Base-by-base conservation (phyloP, 2,113 vertebrate species). In the Onychostoma macrolepis region DNA sequence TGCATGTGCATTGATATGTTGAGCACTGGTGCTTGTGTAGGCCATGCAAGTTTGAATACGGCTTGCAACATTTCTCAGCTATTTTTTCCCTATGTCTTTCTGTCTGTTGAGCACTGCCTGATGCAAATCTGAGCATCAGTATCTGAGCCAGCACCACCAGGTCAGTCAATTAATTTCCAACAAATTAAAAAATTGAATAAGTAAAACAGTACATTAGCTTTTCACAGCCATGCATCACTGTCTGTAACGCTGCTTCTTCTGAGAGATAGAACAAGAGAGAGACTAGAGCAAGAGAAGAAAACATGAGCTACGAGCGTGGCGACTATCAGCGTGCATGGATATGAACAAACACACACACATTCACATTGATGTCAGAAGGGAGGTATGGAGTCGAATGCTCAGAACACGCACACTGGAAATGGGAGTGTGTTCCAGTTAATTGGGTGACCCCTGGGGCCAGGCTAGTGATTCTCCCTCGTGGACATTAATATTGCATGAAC, bases 401-500 rank as follows among this genome's bases (percentile, higher is more conserved):
- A 45, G 85, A 89, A 89, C 86, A 87, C 86, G 75, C 80, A 53
- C 48, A 94, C 93, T 93, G 93, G 96, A 96, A 96, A 96, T 95
- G 94, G 94, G 88, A 91, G 90, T 88, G 90, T 91, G 90, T 89
- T 89, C 75, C 95, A 95, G 96, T 97, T 97, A 97, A 97, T 96
- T 95, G 95, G 93, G 93, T 89, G 95, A 96, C 96, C 96, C 92
- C 88, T n/a, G 94, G 95, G 96, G 96, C 96, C 96, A 92, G 91
- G 94, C 94, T 53, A 93, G 94, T 89, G 89, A 96, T 96, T 95
- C 95, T 95, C 94, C 94, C 88, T 94, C 88, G 92, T 93, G 94
- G 94, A 91, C 93, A 96, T 97, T 95, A 97, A 97, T 97, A 96
- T 96, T 96, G 94, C 89, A 96, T 96, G 96, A 96, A 94, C 87